Conservation (phyloP, 2,113 vertebrate species). For the Isichthys henryi region DNA sequence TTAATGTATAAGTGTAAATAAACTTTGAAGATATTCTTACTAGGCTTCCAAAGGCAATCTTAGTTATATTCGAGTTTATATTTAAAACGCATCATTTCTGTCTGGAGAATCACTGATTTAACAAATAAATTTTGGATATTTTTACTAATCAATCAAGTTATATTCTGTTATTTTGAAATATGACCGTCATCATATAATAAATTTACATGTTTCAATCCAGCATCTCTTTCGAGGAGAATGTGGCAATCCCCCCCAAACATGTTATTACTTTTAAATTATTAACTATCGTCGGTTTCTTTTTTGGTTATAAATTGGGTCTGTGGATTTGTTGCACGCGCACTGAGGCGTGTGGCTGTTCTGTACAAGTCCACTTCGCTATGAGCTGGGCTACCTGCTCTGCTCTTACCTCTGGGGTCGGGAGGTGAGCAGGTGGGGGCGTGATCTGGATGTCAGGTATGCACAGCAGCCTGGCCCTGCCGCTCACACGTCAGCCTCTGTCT, state of each 20-base stretch:
- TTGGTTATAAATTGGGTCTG: not conserved
- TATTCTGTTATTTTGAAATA: not conserved
- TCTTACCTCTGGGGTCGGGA: not conserved
- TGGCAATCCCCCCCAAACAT: not conserved
- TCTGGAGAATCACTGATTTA: not conserved
- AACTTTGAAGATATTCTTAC: slow-evolving; percentile 7
- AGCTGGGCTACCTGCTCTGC: not conserved
- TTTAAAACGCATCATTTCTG: not conserved
- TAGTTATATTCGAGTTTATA: not conserved
- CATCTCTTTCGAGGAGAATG: not conserved
- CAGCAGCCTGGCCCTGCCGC: slow-evolving; percentile 49
- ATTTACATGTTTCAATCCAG: not conserved
- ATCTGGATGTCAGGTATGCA: slow-evolving; percentile 53
- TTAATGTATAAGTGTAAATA: slow-evolving; percentile 19
- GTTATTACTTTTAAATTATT: not conserved
- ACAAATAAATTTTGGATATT: not conserved
- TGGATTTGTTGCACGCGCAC: not conserved
- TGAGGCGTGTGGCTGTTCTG: not conserved
- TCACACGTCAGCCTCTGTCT: slow-evolving; percentile 59
- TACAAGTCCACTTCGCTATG: not conserved
- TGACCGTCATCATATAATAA: not conserved
- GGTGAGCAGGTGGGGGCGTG: accelerated
- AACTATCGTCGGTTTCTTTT: not conserved
- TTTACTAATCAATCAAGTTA: not conserved
- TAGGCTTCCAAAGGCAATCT: not conserved